Evolutionary conservation across 2,888 invertebrate genomes (phyloP), one percentile per base, ranked within the genome.

Genomic region (Perithous albicinctus): DNA sequence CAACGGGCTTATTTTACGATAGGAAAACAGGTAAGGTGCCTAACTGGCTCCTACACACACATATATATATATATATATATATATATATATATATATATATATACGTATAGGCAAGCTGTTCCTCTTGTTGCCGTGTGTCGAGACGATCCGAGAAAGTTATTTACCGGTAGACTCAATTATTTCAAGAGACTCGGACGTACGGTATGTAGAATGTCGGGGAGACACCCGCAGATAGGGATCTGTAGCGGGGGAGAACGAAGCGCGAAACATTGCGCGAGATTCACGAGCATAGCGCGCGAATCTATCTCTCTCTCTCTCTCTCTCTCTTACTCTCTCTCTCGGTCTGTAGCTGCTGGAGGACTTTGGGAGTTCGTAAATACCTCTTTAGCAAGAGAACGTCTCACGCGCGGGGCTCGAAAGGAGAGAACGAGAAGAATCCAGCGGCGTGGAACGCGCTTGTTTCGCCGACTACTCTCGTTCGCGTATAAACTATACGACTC

Each of bases 151-250:
- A 15, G 59, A 56, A 74, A 82, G 82, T 82, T 82, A 82, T 82
- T 82, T 82, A 78, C 82, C 78, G 78, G 82, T 82, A 82, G 82
- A 82, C 82, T 82, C 82, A 82, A 82, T 78, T 82, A 82, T 82
- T 82, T 82, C 74, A 78, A 59, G 74, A 35, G 82, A 70, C 63
- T 82, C 78, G 82, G 82, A 82, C 82, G 59, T 82, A 66, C 78
- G 82, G 82, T 82, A 82, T 82, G 82, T 82, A 78, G 82, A 82
- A 82, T 82, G 78, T 82, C 82, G 82, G 56, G 69, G 48, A 78
- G 78, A 82, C 82, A 78, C 70, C 78, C 69, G 78, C 6, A 78
- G 82, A 82, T 82, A 78, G 82, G 74, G 78, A 82, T 82, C 82
- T 82, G 20, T 32, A 41, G 81, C 43, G 77, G 43, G 76, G 66